Conservation (phyloP, 2,888 invertebrate genomes). For the Pteria penguin region DNA sequence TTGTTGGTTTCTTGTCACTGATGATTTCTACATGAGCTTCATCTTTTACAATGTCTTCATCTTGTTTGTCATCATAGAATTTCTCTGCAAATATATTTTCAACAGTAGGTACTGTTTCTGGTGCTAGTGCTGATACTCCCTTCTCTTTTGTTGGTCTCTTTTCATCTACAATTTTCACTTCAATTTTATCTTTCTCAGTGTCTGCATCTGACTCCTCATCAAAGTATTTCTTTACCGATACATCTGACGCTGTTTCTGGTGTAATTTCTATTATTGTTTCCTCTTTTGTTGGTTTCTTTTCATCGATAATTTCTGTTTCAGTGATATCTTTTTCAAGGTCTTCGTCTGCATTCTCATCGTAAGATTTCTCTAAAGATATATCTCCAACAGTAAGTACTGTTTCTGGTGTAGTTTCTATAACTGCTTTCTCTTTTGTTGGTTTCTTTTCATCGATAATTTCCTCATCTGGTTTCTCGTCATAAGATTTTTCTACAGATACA, state of each 20-base stretch:
- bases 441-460: slow-evolving; percentile 20
- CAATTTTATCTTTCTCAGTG: slow-evolving; percentile 10
- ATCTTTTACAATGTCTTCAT: slow-evolving; percentile 9
- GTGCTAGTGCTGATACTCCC: background rate
- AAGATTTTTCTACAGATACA: slow-evolving; percentile 3
- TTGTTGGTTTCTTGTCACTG: background rate
- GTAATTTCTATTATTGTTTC: background rate
- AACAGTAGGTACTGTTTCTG: slow-evolving; percentile 41
- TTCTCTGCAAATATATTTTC: background rate
- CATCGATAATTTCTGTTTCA: slow-evolving; percentile 20
- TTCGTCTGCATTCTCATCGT: slow-evolving; percentile 16
- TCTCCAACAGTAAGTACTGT: slow-evolving; percentile 13
- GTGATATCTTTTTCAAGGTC: slow-evolving; percentile 17
- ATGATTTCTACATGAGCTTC: slow-evolving; percentile 1
- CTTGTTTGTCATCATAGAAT: background rate
- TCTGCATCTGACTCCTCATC: slow-evolving; percentile 1
- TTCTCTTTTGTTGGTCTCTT: slow-evolving; percentile 11
- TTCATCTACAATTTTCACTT: background rate
- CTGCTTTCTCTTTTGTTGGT: slow-evolving; percentile 77
- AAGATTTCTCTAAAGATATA: slow-evolving; percentile 10
- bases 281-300: slow-evolving; percentile 23
- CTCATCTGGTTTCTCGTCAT: slow-evolving; percentile 9
- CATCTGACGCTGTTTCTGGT: slow-evolving; percentile 1
- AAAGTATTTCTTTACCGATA: slow-evolving; percentile 14
- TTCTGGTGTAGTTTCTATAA: slow-evolving; percentile 36